Percentiles rank a stretch among this genome's conserved stretches.
These are phyloP conservation scores for Podargus strigoides DNA, from an alignment of 2,797 vertebrate species.

Conservation along the genomic window DNA sequence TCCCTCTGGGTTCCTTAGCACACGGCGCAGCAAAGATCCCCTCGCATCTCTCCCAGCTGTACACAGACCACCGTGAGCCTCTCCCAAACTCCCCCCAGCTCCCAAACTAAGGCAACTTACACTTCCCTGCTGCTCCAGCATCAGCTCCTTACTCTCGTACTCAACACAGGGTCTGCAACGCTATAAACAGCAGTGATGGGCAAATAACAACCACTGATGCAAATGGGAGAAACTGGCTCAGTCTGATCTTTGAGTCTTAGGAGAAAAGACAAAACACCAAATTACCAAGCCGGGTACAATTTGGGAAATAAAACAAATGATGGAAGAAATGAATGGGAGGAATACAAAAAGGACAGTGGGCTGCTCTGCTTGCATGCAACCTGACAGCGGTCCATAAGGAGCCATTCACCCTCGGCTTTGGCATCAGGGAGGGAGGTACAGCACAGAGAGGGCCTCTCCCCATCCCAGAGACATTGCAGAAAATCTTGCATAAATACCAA, in stretches of 20 bases:
- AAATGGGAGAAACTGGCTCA: neutral
- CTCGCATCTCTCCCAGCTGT: neutral
- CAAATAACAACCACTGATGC: neutral
- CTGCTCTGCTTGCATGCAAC: neutral
- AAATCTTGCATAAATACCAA: neutral
- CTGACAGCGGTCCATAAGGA: neutral
- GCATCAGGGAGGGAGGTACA: neutral
- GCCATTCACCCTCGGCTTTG: neutral
- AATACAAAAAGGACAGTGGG: neutral
- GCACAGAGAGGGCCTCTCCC: neutral
- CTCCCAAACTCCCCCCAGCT: neutral
- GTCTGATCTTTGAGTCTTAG: neutral
- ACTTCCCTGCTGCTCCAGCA: accelerated
- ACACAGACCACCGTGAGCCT: neutral
- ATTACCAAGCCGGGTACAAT: neutral
- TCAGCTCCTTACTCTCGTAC: neutral
- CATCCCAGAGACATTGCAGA: neutral
- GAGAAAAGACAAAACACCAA: neutral
- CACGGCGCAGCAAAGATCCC: neutral
- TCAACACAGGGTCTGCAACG: neutral
- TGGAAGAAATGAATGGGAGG: neutral
- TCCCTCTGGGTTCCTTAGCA: constrained; percentile 30
- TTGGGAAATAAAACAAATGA: neutral
- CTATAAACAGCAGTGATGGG: neutral
- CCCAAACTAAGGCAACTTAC: neutral